Evolutionary conservation across 2,888 invertebrate species (phyloP), one percentile per base, ranked within the genome.

Genomic region (Chelonus formosanus): DNA sequence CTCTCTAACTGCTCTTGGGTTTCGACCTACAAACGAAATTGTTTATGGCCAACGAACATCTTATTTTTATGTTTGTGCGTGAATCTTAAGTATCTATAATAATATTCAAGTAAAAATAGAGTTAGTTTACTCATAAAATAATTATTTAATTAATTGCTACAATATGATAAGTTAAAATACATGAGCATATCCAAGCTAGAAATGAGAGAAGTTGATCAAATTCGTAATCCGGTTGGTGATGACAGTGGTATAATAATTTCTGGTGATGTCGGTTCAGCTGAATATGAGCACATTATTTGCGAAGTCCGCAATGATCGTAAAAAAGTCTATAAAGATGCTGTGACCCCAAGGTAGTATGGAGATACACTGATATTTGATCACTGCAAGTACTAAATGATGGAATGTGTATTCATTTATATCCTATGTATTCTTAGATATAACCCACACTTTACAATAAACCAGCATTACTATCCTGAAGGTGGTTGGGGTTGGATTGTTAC

Each of bases 401-500:
- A 20, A 20, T 20, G 20, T 20, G 20, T 20, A 20, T 20, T 20
- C 20, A 20, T 20, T 20, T 20, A 1, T 20, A 20, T 20, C 20
- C 20, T 20, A 6, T 3, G 40, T 40, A 3, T 62, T 65, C 56
- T 35, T 70, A 76, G 76, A 71, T 73, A 71, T 70, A 67, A 74
- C 67, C 74, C 75, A n/a, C 70, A 74, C 68, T 80, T 76, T 69
- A 87, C 87, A 59, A 84, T 87, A 68, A 82, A 82, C 69, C 87
- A 87, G 71, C 87, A 89, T 75, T 88, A 88, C 78, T 88, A 88
- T 75, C 88, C 88, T 35, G 89, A 89, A 84, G 88, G 87, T 43
- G 88, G 88, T 59, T 89, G 88, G 89, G 89, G 89, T 44, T 89
- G 88, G 88, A 85, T 88, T 61, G 84, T 89, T 65, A 85, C 87